Base-by-base conservation (phyloP, 2,113 vertebrate species). In the Equus quagga region DNA sequence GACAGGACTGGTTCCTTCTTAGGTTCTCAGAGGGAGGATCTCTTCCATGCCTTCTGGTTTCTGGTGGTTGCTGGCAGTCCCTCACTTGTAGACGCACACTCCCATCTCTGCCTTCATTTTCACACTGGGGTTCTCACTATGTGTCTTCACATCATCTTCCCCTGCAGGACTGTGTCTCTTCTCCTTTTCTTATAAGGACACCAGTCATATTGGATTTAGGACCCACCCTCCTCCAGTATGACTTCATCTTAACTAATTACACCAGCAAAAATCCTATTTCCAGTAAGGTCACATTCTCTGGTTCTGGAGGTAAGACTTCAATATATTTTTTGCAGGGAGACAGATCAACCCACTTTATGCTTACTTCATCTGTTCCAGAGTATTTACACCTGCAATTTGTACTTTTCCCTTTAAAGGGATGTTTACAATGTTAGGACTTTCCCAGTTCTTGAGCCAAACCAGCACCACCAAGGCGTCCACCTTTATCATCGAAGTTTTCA, bases 91-190 rank as follows among this genome's bases (percentile, higher is more conserved):
- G 14, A 13, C 17, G 0, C 1, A 5, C 46, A 19, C 6, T 24
- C 9, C n/a, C 3, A 0, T 36, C 24, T 84, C 64, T 60, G 41
- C 31, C 33, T 15, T 69, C 41, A 2, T 8, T 21, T 60, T 65
- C 49, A 51, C 19, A 6, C 0, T 36, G 18, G 18, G 23, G 3
- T 14, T 58, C 11, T 82, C 23, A 7, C 21, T 33, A 1, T 4
- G 4, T 21, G 36, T 46, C 46, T 73, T 73, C 41, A 28, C 1
- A 11, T 46, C 26, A 9, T 69, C 14, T 62, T 72, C 13, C 1
- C 79, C n/a, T 75, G 8, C 3, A 21, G 5, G 6, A 24, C 33
- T 11, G 26, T 56, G 24, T 87, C 58, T 64, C 19, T 24, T 51
- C n/a, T 86, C 2, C 31, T 86, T 46, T 64, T 75, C 1, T 60